These are phyloP conservation scores for Epinephelus coioides DNA, from an alignment of 2,797 vertebrate genomes.

Conservation along the genomic window DNA sequence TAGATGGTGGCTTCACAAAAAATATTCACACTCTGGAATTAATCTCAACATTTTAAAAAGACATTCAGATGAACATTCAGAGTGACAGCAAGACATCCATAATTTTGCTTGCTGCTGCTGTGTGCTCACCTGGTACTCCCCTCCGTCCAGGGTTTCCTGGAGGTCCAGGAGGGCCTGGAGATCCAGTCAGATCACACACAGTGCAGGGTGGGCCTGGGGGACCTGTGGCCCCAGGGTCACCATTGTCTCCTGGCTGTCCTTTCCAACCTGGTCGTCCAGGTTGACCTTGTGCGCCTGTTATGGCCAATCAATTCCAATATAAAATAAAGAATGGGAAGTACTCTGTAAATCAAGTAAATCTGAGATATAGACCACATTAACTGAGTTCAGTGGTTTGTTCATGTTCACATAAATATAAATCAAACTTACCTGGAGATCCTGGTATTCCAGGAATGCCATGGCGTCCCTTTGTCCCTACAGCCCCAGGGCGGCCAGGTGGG, in stretches of 20 bases:
- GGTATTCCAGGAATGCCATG: constrained; percentile 61
- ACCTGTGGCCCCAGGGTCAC: constrained; percentile 68
- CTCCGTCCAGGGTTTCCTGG: constrained; percentile 59
- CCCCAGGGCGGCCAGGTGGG: constrained; percentile 50
- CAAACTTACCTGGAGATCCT: constrained; percentile 64
- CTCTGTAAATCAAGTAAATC: not conserved
- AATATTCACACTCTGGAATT: not conserved
- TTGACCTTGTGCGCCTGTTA: constrained; percentile 64
- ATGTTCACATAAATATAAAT: constrained; percentile 4
- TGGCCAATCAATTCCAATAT: no score
- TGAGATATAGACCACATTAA: not conserved
- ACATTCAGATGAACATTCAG: not conserved
- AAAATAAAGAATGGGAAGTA: not conserved
- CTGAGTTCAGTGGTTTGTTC: constrained; percentile 12
- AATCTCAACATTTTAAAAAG: not conserved
- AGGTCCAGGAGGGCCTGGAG: constrained; percentile 55
- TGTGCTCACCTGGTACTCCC: constrained; percentile 61
- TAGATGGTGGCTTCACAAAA: not conserved
- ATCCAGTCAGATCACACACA: constrained; percentile 12
- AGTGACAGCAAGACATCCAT: not conserved
- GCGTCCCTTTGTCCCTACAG: constrained; percentile 50
- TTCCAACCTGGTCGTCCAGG: constrained; percentile 63
- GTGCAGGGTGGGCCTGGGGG: constrained; percentile 54
- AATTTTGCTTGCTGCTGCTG: not conserved
- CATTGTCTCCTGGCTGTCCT: constrained; percentile 60